Conservation (phyloP, 2,797 vertebrate species). For the Sebastiscus albofasciatus region DNA sequence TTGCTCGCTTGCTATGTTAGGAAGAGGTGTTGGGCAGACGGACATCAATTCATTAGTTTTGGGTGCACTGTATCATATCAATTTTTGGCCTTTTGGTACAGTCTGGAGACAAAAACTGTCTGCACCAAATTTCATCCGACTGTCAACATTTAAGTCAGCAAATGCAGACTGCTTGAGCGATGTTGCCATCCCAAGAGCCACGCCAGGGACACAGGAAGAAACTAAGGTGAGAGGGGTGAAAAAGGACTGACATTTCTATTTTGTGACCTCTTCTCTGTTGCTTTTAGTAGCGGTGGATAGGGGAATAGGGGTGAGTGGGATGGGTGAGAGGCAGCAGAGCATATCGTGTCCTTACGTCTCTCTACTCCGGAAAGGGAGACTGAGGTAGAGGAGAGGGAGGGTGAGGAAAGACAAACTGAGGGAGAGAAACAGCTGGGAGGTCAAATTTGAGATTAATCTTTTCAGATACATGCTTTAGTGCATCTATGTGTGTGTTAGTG, state of each 20-base stretch:
- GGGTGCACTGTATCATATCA: neutral
- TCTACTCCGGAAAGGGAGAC: neutral
- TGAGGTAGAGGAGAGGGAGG: neutral
- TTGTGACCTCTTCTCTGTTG: constrained; percentile 8
- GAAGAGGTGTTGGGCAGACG: neutral
- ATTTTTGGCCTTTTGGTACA: neutral
- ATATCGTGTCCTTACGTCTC: neutral
- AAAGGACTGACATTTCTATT: constrained; percentile 28
- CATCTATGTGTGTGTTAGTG: neutral
- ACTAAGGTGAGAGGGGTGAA: constrained; percentile 17
- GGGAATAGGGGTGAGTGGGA: constrained; percentile 1
- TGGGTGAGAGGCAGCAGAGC: constrained; percentile 3
- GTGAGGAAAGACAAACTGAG: constrained; percentile 1
- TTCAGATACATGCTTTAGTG: constrained; percentile 6
- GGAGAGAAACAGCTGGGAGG: constrained; percentile 30
- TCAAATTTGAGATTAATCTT: constrained; percentile 21
- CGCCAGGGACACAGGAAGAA: neutral
- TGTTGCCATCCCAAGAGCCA: neutral
- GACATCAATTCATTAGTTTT: neutral
- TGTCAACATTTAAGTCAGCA: neutral
- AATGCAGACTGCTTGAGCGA: neutral
- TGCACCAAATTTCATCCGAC: neutral
- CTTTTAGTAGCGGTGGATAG: neutral
- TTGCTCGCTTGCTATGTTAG: too few species aligned
- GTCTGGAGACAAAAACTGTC: neutral